A percentile compares a stretch with the other conserved stretches of the same genome.
These are phyloP conservation scores for Zapus hudsonius DNA, from an alignment of 2,113 vertebrate species.

Conservation along the genomic window DNA sequence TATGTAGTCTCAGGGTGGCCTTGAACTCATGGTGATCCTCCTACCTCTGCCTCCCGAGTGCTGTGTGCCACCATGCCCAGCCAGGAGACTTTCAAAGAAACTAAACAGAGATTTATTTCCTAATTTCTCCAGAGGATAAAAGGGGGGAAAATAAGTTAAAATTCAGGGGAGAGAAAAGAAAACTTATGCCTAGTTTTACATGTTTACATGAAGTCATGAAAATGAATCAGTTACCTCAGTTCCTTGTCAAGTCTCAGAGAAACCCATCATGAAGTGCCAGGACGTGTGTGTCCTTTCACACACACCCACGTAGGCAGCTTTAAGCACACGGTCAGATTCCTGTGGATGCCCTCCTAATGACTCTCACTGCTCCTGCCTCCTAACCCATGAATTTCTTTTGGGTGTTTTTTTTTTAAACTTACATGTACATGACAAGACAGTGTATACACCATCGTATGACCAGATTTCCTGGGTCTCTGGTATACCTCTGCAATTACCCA, in stretches of 20 bases:
- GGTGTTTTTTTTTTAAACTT: background rate
- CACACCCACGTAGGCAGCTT: background rate
- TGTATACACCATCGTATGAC: no score
- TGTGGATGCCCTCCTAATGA: accelerated
- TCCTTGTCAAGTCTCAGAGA: no score
- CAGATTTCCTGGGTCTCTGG: background rate
- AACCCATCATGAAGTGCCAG: background rate
- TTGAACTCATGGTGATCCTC: no score
- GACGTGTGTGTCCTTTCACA: accelerated
- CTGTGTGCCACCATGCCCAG: no score
- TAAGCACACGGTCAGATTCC: background rate
- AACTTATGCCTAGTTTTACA: no score
- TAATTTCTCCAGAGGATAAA: background rate
- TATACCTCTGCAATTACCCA: background rate
- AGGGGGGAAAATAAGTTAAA: background rate
- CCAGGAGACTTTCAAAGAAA: no score
- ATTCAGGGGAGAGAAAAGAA: no score
- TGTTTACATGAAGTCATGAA: background rate
- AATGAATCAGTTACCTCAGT: background rate
- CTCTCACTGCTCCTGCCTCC: accelerated
- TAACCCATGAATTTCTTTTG: background rate
- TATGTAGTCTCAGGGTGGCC: no score
- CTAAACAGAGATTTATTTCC: background rate
- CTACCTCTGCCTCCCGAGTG: no score
- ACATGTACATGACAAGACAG: no score